Conservation (phyloP, 1,140 invertebrate genomes). For the Drosophila ficusphila region DNA sequence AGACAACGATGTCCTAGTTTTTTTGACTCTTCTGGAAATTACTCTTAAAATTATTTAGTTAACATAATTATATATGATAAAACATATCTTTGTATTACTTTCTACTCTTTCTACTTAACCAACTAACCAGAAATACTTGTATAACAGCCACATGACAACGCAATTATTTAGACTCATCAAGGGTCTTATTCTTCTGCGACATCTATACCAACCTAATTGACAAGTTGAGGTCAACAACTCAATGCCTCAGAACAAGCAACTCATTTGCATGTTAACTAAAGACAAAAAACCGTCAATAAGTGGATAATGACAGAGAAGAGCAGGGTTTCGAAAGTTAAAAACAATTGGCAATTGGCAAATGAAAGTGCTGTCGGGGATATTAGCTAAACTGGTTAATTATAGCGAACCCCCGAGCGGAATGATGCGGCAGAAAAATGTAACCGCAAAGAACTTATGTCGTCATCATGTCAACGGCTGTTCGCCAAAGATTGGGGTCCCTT, state of each 20-base stretch:
- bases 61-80: too few species aligned
- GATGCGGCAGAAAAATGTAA: conserved; percentile 32
- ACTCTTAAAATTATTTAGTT: not conserved
- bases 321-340: conserved; percentile 8
- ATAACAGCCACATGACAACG: conserved; percentile 5
- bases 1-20: too few species aligned
- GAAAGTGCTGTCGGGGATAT: conserved; percentile 1
- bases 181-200: conserved; percentile 25
- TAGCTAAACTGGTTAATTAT: conserved; percentile 56
- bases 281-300: conserved; percentile 35
- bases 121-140: not conserved
- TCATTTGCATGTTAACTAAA: conserved; percentile 54
- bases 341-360: conserved; percentile 45
- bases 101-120: not conserved
- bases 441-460: conserved; percentile 48
- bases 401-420: conserved; percentile 31
- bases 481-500: not conserved
- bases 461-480: conserved; percentile 41
- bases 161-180: conserved; percentile 18
- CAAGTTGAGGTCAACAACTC: conserved; percentile 53
- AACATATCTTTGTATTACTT: too few species aligned
- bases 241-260: conserved; percentile 56
- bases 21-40: too few species aligned
- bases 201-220: conserved; percentile 35
- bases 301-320: conserved; percentile 33